These are phyloP conservation scores for Orius insidiosus DNA, from an alignment of 1,140 invertebrate species.

Conservation along the genomic window DNA sequence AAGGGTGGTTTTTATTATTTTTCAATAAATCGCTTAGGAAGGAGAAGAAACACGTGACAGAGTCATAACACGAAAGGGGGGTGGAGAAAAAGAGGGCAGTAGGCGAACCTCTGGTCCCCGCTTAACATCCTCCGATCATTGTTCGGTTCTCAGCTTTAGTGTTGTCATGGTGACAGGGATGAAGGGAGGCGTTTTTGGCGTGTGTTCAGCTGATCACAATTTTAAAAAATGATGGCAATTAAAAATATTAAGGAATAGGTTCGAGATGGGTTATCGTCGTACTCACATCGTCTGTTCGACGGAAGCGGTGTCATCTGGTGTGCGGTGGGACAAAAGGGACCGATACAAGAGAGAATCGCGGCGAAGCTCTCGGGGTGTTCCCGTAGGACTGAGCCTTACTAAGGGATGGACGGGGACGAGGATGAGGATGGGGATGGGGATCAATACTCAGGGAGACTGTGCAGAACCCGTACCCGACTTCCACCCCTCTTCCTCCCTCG, in stretches of 20 bases:
- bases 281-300: conserved; percentile 5
- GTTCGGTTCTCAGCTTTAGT: background rate
- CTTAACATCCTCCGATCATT: too few species aligned
- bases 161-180: conserved; percentile 1
- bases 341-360: background rate
- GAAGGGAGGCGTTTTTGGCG: background rate
- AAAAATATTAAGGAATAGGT: background rate
- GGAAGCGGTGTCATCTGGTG: conserved; percentile 8
- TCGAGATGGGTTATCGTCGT: background rate
- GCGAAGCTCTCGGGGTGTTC: conserved; percentile 6
- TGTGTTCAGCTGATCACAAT: background rate
- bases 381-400: conserved; percentile 7
- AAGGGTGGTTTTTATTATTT: too few species aligned
- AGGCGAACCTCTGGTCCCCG: too few species aligned
- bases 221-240: background rate
- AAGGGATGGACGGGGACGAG: conserved; percentile 2
- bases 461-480: conserved; percentile 2
- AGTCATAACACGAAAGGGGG: too few species aligned
- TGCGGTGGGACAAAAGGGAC: background rate
- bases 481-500: conserved; percentile 4
- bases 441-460: conserved; percentile 10
- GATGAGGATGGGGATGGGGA: background rate
- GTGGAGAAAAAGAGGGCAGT: too few species aligned
- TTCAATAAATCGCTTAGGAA: too few species aligned
- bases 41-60: too few species aligned